These are phyloP conservation scores for Sinelater perroti DNA, from an alignment of 2,888 invertebrate genomes.

Conservation along the genomic window DNA sequence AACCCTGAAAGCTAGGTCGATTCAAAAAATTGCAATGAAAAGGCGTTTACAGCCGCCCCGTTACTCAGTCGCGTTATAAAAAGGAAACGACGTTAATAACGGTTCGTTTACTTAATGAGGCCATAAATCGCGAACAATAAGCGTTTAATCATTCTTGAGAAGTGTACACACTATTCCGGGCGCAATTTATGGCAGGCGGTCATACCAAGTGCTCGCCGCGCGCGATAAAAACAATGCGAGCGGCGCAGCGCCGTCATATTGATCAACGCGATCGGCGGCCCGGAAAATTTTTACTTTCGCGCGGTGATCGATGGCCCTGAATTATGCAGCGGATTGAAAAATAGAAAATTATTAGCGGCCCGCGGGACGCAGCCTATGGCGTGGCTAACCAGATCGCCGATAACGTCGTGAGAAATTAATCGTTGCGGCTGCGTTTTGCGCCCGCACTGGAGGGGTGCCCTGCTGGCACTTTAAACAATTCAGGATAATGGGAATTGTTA, in stretches of 20 bases:
- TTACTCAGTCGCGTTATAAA: too few species aligned
- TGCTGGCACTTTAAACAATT: too few species aligned
- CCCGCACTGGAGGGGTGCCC: too few species aligned
- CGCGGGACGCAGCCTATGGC: neutral
- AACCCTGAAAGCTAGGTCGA: too few species aligned
- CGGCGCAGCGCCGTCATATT: neutral
- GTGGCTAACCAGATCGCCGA: neutral
- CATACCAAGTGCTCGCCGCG: neutral
- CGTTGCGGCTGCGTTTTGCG: constrained; percentile 4
- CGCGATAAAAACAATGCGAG: neutral
- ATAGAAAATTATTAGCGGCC: constrained; percentile 3
- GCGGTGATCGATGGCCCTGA: neutral
- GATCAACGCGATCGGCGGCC: neutral
- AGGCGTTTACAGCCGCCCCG: too few species aligned
- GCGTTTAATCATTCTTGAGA: constrained; percentile 6
- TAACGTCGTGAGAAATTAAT: constrained; percentile 11
- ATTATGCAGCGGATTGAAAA: neutral
- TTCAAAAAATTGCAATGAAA: too few species aligned
- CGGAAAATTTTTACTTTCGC: neutral
- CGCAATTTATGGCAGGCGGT: neutral
- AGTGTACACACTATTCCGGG: neutral
- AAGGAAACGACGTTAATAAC: constrained; percentile 6
- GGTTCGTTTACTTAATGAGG: neutral
- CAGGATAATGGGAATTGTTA: too few species aligned
- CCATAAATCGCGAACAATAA: neutral